phyloP scores from a whole-genome alignment of 1,140 invertebrate species.

The Drosophila micromelanica region DNA sequence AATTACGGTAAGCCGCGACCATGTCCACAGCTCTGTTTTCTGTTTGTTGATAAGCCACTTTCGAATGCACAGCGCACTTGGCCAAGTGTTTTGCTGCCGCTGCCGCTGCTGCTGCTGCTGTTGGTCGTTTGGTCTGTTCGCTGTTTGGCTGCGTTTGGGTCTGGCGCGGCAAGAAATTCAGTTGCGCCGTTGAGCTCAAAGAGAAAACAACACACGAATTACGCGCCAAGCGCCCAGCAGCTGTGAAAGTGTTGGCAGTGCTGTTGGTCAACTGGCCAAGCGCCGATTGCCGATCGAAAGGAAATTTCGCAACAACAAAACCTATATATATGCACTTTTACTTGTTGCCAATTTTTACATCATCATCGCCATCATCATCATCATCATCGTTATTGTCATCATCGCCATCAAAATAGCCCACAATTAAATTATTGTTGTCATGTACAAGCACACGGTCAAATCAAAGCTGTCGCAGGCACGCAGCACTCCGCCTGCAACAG shows the following conservation, averaged over 20 bases:
- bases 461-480: slow-evolving; percentile 66
- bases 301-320: slow-evolving; percentile 60
- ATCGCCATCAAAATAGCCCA: slow-evolving; percentile 3
- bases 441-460: slow-evolving; percentile 77
- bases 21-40: slow-evolving; percentile 59
- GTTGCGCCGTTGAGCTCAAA: slow-evolving; percentile 77
- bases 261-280: slow-evolving; percentile 45
- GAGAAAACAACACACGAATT: slow-evolving; percentile 72
- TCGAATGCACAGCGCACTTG: slow-evolving; percentile 77
- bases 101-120: background rate
- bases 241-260: slow-evolving; percentile 68
- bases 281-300: slow-evolving; percentile 48
- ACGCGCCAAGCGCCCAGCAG: slow-evolving; percentile 49
- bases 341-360: slow-evolving; percentile 45
- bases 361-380: slow-evolving; percentile 24
- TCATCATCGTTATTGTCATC: slow-evolving; percentile 12
- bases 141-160: slow-evolving; percentile 38
- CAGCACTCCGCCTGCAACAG: slow-evolving; percentile 41
- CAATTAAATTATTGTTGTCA: slow-evolving; percentile 26
- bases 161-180: slow-evolving; percentile 61
- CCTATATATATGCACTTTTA: slow-evolving; percentile 76
- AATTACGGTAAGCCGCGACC: slow-evolving; percentile 63
- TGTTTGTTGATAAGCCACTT: slow-evolving; percentile 78
- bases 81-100: slow-evolving; percentile 19
- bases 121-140: slow-evolving; percentile 43